Evolutionary conservation across 2,113 vertebrate genomes (phyloP), one percentile per base, ranked within the genome.

Genomic region (Pterocles orientalis): DNA sequence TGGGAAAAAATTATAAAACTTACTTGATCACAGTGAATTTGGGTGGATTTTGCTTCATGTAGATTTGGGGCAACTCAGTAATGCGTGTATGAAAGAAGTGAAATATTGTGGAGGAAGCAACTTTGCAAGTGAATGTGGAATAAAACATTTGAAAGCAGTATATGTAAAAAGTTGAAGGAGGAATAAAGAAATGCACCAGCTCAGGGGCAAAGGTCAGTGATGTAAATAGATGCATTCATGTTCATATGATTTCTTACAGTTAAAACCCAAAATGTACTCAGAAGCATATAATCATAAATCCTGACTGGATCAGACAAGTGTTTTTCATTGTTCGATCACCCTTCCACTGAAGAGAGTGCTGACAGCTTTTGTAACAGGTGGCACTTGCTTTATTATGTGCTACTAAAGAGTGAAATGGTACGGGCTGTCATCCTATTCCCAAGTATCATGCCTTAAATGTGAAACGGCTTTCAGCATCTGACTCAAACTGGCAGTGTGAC

Each of bases 321-420:
- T 68, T 94, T 95, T 88, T 95, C 80, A 57, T 64, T 93, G 86
- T 94, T 94, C 57, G 0, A 81, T 95, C 77, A 48, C 53, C 60
- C 75, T 84, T 87, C 71, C 47, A 72, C 65, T 1, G 4, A 78
- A 90, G n/a, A 94, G 56, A 88, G 92, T 3, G 53, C 76, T 96
- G 93, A 94, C 92, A 96, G 95, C 85, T 94, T 68, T 84, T 81
- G 12, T 81, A 94, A 93, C 95, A 96, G 94, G 94, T 93, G 91
- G 90, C 94, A 96, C 80, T 97, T 88, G 77, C 95, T 94, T 86
- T 93, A 91, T 93, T 92, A 95, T 82, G 80, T 94, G 83, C 90
- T 92, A 78, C 86, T 94, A 84, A 92, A 84, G 80, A 95, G 88
- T 79, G 90, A 90, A 93, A 73, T 71, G 68, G 75, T 75, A 34